Evolutionary conservation across 2,888 invertebrate genomes (phyloP).

Genomic region (Noctua comes): DNA sequence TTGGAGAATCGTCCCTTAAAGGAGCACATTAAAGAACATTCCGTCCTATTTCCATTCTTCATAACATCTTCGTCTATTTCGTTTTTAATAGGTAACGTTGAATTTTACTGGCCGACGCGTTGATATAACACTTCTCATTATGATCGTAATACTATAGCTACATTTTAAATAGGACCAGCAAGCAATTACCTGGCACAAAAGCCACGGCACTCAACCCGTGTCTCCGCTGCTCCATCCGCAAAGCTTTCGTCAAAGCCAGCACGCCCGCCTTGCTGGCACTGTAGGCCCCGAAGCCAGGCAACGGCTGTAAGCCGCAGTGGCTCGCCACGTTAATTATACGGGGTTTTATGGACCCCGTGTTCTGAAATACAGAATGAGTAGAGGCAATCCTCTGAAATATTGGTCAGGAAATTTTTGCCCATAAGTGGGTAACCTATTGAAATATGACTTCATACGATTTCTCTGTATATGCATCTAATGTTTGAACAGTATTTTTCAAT

Average conservation of each 20-base stretch:
- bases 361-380: constrained; percentile 62
- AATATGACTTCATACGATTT: neutral
- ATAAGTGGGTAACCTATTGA: neutral
- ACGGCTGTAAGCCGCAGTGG: constrained; percentile 93
- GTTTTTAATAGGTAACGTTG: neutral
- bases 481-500: constrained; percentile 2
- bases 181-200: constrained; percentile 93
- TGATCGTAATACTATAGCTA: neutral
- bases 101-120: neutral
- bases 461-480: neutral
- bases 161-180: constrained; percentile 3
- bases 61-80: neutral
- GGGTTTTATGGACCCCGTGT: constrained; percentile 76
- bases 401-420: neutral
- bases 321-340: constrained; percentile 95
- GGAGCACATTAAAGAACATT: neutral
- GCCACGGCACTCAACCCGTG: constrained; percentile 93
- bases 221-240: constrained; percentile 93
- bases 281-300: constrained; percentile 94
- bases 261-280: constrained; percentile 95
- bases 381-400: neutral
- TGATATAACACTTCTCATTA: neutral
- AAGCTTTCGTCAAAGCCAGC: constrained; percentile 92
- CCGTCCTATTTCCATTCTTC: neutral
- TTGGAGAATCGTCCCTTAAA: neutral